Evolutionary conservation across 2,113 vertebrate genomes (phyloP), one percentile per base, ranked within the genome.

Genomic region (Axis porcinus): DNA sequence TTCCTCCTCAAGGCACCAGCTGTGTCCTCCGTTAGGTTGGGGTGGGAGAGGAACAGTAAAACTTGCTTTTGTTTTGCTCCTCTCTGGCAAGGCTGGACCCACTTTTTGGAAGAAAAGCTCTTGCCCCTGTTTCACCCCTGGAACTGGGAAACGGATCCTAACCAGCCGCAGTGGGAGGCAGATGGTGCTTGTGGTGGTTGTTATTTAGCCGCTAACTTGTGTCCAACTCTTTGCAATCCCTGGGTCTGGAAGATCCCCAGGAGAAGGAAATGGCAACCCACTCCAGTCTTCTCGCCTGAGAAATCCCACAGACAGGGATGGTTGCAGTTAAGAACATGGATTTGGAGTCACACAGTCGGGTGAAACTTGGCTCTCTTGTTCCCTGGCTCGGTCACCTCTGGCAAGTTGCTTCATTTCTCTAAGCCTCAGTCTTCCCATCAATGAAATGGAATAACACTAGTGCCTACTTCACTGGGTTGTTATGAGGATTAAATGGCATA

Each of bases 401-500:
- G 54, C 62, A 84, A 70, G 27, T 64, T n/a, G 11, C 45, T 88
- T 88, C 28, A 58, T 79, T 76, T 86, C 6, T n/a, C 47, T 54
- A 13, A 86, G 67, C 64, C 92, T 97, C 81, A 45, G 86, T 93
- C 89, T 96, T 93, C 60, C 74, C 36, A 21, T 76, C 82, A 47
- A 6, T 33, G 83, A 97, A 88, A 64, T 95, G 92, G 87, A 60
- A 45, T 43, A 17, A 58, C 7, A 40, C 33, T 16, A 23, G 11
- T 13, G 9, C 45, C 36, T 7, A 3, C 54, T 25, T 33, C 6
- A 6, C 16, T n/a, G 36, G 30, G 43, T 36, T 83, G n/a, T 58
- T 33, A 3, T 7, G 55, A 30, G 36, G 70, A 47, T 67, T 43
- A 40, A 82, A 52, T 33, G 58, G 67, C 55, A 5, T 28, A 13